Conservation (phyloP, 2,888 invertebrate species). For the Octodonta nipae region DNA sequence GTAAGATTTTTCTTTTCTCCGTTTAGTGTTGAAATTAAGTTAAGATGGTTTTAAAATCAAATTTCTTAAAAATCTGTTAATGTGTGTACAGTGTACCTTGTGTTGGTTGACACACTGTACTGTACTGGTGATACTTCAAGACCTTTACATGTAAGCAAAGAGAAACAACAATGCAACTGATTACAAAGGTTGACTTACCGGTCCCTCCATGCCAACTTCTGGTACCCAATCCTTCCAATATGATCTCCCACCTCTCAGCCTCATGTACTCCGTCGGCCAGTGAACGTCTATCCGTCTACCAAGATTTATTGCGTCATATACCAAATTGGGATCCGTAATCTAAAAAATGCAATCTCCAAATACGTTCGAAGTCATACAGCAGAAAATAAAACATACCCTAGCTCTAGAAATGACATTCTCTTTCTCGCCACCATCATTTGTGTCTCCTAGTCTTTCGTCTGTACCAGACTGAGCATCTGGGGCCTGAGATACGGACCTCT, state of each 20-base stretch:
- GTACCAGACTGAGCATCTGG: constrained; percentile 24
- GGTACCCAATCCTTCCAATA: constrained; percentile 88
- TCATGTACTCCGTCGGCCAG: constrained; percentile 87
- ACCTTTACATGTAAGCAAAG: no score
- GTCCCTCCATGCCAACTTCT: constrained; percentile 81
- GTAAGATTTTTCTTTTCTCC: no score
- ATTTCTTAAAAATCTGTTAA: no score
- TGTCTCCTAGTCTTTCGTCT: constrained; percentile 29
- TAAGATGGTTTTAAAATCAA: no score
- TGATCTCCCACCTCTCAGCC: constrained; percentile 72
- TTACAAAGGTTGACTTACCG: constrained; percentile 41
- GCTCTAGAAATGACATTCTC: constrained; percentile 18
- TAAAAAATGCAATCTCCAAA: no score
- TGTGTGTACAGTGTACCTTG: no score
- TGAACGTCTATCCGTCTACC: constrained; percentile 84
- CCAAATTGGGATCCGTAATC: constrained; percentile 53
- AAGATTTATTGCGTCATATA: constrained; percentile 83
- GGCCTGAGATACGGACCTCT: constrained; percentile 28
- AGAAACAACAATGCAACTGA: constrained; percentile 1
- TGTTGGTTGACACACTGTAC: no score
- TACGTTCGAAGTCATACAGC: not conserved
- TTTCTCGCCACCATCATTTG: constrained; percentile 19
- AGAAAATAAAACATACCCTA: constrained; percentile 12
- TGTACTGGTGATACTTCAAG: no score
- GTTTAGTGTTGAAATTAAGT: no score